Conservation (phyloP, 2,888 invertebrate species). For the Cabera pusaria region DNA sequence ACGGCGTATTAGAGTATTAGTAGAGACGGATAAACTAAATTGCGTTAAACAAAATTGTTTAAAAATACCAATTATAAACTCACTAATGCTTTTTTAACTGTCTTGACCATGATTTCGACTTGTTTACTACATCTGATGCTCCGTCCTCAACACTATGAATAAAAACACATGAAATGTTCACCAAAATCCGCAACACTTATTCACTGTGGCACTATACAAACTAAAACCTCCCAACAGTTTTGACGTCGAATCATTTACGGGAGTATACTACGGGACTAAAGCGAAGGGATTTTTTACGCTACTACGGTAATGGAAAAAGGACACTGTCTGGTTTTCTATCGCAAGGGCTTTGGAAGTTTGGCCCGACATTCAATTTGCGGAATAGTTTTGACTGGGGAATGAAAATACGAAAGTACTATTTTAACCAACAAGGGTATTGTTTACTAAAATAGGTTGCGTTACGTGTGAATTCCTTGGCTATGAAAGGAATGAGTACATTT, state of each 20-base stretch:
- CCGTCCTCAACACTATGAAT: too few species aligned
- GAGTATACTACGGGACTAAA: constrained; percentile 27
- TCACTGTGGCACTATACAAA: constrained; percentile 29
- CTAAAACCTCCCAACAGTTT: constrained; percentile 44
- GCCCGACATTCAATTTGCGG: constrained; percentile 20
- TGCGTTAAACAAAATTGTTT: too few species aligned
- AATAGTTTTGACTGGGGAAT: constrained; percentile 18
- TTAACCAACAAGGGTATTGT: constrained; percentile 13
- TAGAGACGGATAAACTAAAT: too few species aligned
- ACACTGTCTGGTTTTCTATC: constrained; percentile 23
- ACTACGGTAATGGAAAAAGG: constrained; percentile 24
- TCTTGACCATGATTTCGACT: too few species aligned
- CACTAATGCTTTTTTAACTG: too few species aligned
- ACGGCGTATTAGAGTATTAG: too few species aligned
- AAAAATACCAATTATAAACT: too few species aligned
- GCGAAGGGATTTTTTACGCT: constrained; percentile 28
- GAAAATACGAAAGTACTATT: constrained; percentile 12
- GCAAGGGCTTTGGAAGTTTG: constrained; percentile 8
- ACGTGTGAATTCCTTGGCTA: too few species aligned
- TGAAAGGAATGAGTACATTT: too few species aligned
- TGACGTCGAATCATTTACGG: constrained; percentile 41
- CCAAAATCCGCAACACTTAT: too few species aligned
- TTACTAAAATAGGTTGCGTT: constrained; percentile 7
- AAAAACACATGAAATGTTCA: too few species aligned
- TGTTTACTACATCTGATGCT: too few species aligned